Percentiles rank a stretch among this genome's conserved stretches.
phyloP scores from a whole-genome alignment of 2,113 vertebrate genomes.

The Recurvirostra avosetta region DNA sequence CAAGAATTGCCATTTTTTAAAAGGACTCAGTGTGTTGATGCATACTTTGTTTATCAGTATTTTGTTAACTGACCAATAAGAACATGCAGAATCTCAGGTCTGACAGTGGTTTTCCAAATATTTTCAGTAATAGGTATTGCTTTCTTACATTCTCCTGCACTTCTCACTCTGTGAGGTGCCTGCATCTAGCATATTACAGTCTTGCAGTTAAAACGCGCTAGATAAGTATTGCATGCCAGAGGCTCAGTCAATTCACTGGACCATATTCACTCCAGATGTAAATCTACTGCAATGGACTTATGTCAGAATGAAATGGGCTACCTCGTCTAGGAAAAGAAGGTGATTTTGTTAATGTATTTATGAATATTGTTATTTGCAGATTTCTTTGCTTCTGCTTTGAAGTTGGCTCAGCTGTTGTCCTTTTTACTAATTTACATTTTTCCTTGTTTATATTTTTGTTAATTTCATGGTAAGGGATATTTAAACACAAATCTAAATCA shows the following conservation, averaged over 20 bases:
- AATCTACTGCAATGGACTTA: not conserved
- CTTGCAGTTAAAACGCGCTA: not conserved
- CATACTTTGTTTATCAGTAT: not conserved
- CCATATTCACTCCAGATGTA: not conserved
- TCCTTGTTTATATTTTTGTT: not conserved
- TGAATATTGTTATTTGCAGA: not conserved
- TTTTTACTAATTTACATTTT: not conserved
- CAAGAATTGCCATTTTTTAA: not conserved
- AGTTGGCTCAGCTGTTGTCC: not conserved
- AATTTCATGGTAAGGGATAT: not conserved
- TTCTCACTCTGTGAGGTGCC: not conserved
- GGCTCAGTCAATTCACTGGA: not conserved
- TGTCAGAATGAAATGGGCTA: not conserved
- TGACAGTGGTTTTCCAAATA: not conserved
- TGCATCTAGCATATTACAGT: too few species aligned
- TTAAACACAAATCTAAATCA: not conserved
- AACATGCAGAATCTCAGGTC: not conserved
- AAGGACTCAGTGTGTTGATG: not conserved
- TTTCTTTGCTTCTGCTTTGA: not conserved
- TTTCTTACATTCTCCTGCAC: not conserved
- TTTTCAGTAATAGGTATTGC: not conserved
- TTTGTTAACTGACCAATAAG: not conserved
- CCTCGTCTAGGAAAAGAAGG: not conserved
- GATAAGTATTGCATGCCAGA: not conserved
- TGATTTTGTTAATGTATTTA: not conserved